Evolutionary conservation across 35 echinoderm and acorn worm genomes (phyloP).

Genomic region (Ophioderma brevispina): DNA sequence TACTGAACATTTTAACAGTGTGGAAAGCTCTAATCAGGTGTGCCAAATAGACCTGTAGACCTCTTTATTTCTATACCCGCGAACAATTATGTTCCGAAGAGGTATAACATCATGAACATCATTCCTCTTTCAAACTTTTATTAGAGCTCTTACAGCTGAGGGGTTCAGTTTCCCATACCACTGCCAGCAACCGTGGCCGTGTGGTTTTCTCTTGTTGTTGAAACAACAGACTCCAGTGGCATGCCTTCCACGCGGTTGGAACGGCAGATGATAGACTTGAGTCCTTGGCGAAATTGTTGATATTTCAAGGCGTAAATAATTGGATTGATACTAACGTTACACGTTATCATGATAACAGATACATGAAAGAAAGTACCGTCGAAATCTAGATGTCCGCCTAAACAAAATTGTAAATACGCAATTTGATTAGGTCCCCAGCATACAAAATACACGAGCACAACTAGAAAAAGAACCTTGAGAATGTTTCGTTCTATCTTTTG

Average conservation of each 20-base stretch:
- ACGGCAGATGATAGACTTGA: constrained; percentile 14
- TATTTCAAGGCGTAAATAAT: constrained; percentile 61
- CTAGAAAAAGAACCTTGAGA: constrained; percentile 32
- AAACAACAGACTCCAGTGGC: not conserved
- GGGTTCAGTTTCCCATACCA: too few relatives aligned
- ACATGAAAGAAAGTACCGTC: constrained; percentile 34
- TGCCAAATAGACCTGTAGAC: too few relatives aligned
- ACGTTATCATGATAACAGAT: constrained; percentile 34
- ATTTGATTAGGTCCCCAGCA: constrained; percentile 65
- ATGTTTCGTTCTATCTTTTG: constrained; percentile 21
- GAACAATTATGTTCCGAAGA: too few relatives aligned
- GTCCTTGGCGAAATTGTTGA: constrained; percentile 40
- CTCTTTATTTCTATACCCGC: too few relatives aligned
- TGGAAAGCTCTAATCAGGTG: too few relatives aligned
- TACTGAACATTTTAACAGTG: too few relatives aligned
- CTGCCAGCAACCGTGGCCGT: too few relatives aligned
- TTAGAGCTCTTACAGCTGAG: too few relatives aligned
- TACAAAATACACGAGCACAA: constrained; percentile 12
- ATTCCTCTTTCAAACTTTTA: too few relatives aligned
- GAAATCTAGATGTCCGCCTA: constrained; percentile 26
- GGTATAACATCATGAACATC: too few relatives aligned
- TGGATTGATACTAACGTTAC: constrained; percentile 60
- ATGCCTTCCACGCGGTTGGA: not conserved
- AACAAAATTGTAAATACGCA: constrained; percentile 26
- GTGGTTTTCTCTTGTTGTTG: not conserved